Evolutionary conservation across 2,888 invertebrate species (phyloP), one percentile per base, ranked within the genome.

Genomic region (Busseola fusca): DNA sequence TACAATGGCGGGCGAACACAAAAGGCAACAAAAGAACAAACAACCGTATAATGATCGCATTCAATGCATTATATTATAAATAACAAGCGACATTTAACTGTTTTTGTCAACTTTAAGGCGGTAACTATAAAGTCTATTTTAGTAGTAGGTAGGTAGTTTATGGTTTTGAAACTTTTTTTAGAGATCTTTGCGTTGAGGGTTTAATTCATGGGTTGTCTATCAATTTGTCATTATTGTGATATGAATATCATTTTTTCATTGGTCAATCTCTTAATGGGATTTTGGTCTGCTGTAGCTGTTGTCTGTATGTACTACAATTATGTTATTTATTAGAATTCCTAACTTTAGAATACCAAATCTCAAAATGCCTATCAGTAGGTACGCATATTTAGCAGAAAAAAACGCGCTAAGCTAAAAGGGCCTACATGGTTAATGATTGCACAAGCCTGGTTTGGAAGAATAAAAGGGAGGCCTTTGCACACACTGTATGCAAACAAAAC

Each of bases 41-140:
- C 93, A 94, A 93, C 89, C 94, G 92, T 94, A 86, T 95, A 94
- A 94, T 94, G 92, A 94, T 90, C 90, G 82, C 78, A 93, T 94
- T 94, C 91, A 93, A 89, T 87, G 90, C 88, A 91, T 91, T 92
- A 88, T 89, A 83, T 83, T 89, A 83, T 83, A 84, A 81, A 78
- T 79, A 76, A 86, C 86, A 83, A 85, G 75, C 70, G 72, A 65
- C 68, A 71, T 77, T 70, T 64, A 72, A 76, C 62, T 73, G 63
- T 62, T 72, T 68, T 79, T 74, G 71, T 73, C 76, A 71, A 64
- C 82, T 81, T 74, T 84, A 71, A 63, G 25, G 0, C 27, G 30
- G 52, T 60, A 12, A 69, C 42, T 30, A 77, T 81, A 83, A 60
- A 81, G 84, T 58, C 34, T 40, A 78, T 72, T 81, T 77, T 84